Evolutionary conservation across 2,797 vertebrate genomes (phyloP).

Genomic region (Prunella strophiata): DNA sequence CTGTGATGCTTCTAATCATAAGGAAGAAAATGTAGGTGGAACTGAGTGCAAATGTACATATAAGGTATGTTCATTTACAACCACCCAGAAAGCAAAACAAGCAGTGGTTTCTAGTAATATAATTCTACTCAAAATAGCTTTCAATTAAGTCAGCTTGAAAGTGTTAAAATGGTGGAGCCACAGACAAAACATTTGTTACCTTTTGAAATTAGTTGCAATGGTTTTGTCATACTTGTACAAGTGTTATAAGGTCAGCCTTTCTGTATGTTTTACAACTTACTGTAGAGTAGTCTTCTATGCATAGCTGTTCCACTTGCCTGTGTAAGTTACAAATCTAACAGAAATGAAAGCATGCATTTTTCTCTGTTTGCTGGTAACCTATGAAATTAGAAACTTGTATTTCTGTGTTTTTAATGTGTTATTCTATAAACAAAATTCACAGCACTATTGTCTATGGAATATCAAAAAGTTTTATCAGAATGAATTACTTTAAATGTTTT

Average conservation of each 20-base stretch:
- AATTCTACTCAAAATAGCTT: slow-evolving; percentile 18
- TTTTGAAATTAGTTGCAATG: slow-evolving; percentile 52
- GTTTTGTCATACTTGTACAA: slow-evolving; percentile 58
- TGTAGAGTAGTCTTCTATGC: slow-evolving; percentile 47
- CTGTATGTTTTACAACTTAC: slow-evolving; percentile 56
- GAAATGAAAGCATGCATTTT: slow-evolving; percentile 59
- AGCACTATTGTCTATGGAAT: slow-evolving; percentile 65
- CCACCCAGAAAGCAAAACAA: not conserved
- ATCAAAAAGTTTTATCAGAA: slow-evolving; percentile 60
- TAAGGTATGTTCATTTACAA: not conserved
- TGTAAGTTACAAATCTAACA: slow-evolving; percentile 58
- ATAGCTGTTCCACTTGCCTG: slow-evolving; percentile 53
- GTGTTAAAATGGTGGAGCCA: slow-evolving; percentile 35
- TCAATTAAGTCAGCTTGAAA: not conserved
- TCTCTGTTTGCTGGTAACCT: slow-evolving; percentile 65
- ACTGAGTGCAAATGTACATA: not conserved
- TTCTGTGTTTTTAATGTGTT: slow-evolving; percentile 68
- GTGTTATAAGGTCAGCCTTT: slow-evolving; percentile 62
- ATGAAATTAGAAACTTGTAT: slow-evolving; percentile 63
- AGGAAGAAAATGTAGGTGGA: not conserved
- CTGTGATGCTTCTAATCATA: not conserved
- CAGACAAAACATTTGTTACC: slow-evolving; percentile 64
- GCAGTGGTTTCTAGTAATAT: not conserved
- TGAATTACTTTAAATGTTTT: slow-evolving; percentile 66
- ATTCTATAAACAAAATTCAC: slow-evolving; percentile 59